Conservation (phyloP, 2,797 vertebrate genomes). For the Enteromius argenteus region DNA sequence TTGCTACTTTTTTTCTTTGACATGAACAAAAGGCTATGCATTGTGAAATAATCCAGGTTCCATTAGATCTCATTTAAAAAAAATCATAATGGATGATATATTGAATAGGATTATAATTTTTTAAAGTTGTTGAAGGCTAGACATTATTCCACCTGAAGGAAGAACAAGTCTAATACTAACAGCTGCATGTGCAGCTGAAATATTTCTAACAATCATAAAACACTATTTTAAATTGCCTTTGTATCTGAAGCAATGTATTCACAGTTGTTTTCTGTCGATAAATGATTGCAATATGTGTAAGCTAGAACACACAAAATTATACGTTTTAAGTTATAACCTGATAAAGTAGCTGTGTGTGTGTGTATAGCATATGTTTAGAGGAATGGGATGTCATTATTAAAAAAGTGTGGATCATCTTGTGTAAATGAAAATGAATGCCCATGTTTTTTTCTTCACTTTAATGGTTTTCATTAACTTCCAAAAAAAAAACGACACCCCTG, state of each 20-base stretch:
- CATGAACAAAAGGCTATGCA: not conserved
- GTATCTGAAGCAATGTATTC: not conserved
- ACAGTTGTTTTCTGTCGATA: not conserved
- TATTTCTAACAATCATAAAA: conserved; percentile 2
- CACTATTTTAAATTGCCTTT: not conserved
- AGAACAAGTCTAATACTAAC: not conserved
- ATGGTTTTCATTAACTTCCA: not conserved
- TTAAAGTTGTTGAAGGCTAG: not conserved
- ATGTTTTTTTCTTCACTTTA: not conserved
- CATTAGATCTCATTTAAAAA: not conserved
- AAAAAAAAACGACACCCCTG: not conserved
- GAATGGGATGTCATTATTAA: not conserved
- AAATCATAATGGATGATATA: not conserved
- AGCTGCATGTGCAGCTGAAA: not conserved
- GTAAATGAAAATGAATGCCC: not conserved
- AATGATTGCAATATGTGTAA: not conserved
- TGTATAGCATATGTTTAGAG: not conserved
- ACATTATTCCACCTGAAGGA: not conserved
- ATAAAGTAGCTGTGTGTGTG: not conserved
- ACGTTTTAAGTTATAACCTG: not conserved
- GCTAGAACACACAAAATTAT: not conserved
- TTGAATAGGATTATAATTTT: not conserved
- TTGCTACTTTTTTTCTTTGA: not conserved
- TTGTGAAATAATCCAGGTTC: not conserved
- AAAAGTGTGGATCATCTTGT: not conserved